Evolutionary conservation across 1,140 invertebrate genomes (phyloP).

Genomic region (Meloidogyne hapla): DNA sequence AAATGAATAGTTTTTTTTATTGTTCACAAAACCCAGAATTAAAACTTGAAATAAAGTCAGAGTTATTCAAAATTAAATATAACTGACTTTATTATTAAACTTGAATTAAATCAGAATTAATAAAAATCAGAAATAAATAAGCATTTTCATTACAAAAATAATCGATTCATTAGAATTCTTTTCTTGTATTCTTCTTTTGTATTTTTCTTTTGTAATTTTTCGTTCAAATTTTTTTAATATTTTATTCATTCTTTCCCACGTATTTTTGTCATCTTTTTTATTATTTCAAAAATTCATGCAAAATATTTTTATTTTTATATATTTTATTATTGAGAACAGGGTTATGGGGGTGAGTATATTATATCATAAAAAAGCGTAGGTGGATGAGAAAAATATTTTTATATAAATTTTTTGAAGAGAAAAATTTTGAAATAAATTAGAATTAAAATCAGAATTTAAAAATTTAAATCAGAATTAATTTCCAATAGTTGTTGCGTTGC

Average conservation of each 20-base stretch:
- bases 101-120: no score
- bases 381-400: neutral
- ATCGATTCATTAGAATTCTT: no score
- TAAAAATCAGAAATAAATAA: no score
- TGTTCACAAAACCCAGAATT: no score
- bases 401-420: neutral
- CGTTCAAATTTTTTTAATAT: neutral
- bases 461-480: no score
- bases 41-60: no score
- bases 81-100: no score
- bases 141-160: no score
- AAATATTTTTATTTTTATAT: neutral
- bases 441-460: neutral
- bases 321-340: neutral
- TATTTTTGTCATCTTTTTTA: neutral
- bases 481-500: no score
- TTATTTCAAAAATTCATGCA: neutral
- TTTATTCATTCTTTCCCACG: conserved; percentile 1
- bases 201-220: neutral
- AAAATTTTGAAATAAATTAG: conserved; percentile 3
- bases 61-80: no score
- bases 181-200: no score
- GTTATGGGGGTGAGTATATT: neutral
- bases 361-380: neutral
- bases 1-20: no score